Percentiles rank a stretch among this genome's conserved stretches.
Evolutionary conservation across 2,888 invertebrate species (phyloP).

Genomic region (Seira musarum): DNA sequence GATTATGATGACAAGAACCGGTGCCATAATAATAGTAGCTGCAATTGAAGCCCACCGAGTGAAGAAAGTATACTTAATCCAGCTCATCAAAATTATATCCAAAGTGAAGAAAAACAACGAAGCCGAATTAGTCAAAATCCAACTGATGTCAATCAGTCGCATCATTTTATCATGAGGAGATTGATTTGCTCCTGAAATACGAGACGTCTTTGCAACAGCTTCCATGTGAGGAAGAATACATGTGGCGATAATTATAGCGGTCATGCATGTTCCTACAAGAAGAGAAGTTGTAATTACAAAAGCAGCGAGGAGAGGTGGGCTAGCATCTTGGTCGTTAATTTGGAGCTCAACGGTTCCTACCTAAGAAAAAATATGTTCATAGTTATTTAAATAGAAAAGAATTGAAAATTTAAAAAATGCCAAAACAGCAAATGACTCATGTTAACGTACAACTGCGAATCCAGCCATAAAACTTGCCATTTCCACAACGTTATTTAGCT

Average conservation of each 20-base stretch:
- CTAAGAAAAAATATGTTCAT: slow-evolving; percentile 29
- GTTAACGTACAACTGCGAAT: slow-evolving; percentile 61
- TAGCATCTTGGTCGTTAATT: slow-evolving; percentile 64
- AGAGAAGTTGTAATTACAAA: slow-evolving; percentile 62
- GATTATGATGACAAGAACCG: slow-evolving; percentile 62
- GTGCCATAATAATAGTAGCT: slow-evolving; percentile 59
- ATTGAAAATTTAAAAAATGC: too few relatives aligned
- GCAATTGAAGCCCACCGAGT: slow-evolving; percentile 40
- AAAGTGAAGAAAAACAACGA: slow-evolving; percentile 65
- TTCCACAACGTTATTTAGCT: slow-evolving; percentile 61
- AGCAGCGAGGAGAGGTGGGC: slow-evolving; percentile 49
- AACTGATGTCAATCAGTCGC: slow-evolving; percentile 58
- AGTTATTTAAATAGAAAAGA: neutral
- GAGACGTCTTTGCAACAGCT: slow-evolving; percentile 61
- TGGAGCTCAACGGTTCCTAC: slow-evolving; percentile 65
- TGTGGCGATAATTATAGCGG: slow-evolving; percentile 56
- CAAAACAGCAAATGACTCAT: neutral
- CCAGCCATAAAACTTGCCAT: slow-evolving; percentile 62
- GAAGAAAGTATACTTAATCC: slow-evolving; percentile 64
- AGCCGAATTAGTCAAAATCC: slow-evolving; percentile 63
- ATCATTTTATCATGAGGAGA: slow-evolving; percentile 65
- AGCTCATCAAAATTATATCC: slow-evolving; percentile 63
- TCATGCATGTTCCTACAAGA: slow-evolving; percentile 63
- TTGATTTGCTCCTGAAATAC: slow-evolving; percentile 34
- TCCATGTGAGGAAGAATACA: slow-evolving; percentile 56